Percentiles rank a stretch among this genome's conserved stretches.
Conservation (phyloP, 1,140 invertebrate species). For the Chironomus striatipennis region DNA sequence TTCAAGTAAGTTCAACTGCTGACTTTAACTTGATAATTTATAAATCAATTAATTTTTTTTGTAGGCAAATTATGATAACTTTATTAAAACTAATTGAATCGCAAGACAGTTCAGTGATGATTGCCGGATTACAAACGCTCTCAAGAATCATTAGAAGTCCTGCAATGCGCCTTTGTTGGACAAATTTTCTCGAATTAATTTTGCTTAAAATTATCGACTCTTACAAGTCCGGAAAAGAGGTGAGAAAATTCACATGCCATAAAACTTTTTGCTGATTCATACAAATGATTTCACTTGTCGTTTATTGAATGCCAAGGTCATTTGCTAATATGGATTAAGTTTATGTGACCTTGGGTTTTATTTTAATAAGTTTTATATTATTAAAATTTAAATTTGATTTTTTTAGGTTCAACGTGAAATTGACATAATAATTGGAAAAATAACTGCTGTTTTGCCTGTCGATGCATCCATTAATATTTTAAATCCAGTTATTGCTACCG, state of each 20-base stretch:
- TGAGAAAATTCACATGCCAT: conserved; percentile 31
- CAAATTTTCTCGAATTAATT: conserved; percentile 79
- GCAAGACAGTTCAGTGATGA: conserved; percentile 56
- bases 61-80: conserved; percentile 60
- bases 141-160: conserved; percentile 71
- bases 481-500: conserved; percentile 74
- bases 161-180: conserved; percentile 66
- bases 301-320: no score
- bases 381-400: conserved; percentile 11
- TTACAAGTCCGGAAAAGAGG: conserved; percentile 70
- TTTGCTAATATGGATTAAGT: no score
- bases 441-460: conserved; percentile 62
- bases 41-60: conserved; percentile 31
- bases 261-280: no score
- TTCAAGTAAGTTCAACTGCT: conserved; percentile 42
- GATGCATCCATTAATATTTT: conserved; percentile 52
- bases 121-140: conserved; percentile 64
- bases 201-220: conserved; percentile 78
- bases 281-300: no score
- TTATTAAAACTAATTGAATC: conserved; percentile 63
- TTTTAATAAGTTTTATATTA: not conserved
- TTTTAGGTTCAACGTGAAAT: conserved; percentile 40
- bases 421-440: conserved; percentile 52
- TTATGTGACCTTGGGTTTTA: no score
- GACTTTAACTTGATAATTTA: conserved; percentile 22